Conservation (phyloP, 2,888 invertebrate genomes). For the Latrodectus hesperus region DNA sequence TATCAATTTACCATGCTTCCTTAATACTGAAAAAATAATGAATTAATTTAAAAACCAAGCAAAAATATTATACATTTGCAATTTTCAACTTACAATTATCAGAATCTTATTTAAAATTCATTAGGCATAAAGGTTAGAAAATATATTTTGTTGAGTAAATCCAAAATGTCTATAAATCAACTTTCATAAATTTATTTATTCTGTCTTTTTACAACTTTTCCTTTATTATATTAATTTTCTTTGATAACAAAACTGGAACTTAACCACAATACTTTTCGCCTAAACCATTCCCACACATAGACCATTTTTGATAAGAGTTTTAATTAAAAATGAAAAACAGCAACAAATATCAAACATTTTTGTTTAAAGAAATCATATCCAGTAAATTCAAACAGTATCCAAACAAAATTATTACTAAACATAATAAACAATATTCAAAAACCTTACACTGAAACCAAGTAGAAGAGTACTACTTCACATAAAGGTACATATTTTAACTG, state of each 20-base stretch:
- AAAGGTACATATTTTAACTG: no score
- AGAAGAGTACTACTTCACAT: no score
- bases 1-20: slow-evolving; percentile 96
- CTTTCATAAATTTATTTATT: background rate
- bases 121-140: background rate
- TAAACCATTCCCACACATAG: no score
- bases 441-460: no score
- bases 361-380: no score
- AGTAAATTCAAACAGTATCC: no score
- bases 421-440: no score
- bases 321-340: no score
- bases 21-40: slow-evolving; percentile 66
- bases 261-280: no score
- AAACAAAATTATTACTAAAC: no score
- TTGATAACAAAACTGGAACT: background rate
- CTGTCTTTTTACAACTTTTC: background rate
- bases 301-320: no score
- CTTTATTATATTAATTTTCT: background rate
- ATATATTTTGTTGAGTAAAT: background rate
- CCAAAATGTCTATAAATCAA: background rate
- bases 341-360: no score
- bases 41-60: background rate
- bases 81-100: background rate
- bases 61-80: background rate
- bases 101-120: background rate